Evolutionary conservation across 2,113 vertebrate species (phyloP).

Genomic region (Balaeniceps rex): DNA sequence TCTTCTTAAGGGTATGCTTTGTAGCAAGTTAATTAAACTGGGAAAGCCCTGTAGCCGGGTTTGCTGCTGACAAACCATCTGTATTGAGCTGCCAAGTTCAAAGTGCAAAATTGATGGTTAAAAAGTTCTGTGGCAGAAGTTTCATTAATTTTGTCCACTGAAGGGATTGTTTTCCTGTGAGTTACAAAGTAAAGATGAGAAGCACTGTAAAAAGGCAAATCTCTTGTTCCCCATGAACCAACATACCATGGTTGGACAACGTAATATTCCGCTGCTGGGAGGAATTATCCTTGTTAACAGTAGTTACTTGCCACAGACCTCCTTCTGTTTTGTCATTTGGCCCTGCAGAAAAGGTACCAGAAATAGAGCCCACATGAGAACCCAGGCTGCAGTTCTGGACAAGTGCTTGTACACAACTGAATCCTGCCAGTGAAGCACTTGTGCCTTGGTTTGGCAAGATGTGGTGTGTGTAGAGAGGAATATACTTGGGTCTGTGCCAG

Average conservation of each 20-base stretch:
- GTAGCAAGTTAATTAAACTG: neutral
- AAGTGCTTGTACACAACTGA: neutral
- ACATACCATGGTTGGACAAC: accelerated
- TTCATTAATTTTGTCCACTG: neutral
- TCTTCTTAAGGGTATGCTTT: neutral
- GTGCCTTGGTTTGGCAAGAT: neutral
- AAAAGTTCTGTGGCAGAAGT: neutral
- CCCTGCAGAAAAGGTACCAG: neutral
- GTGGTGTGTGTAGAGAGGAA: neutral
- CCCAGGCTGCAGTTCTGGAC: neutral
- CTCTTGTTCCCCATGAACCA: neutral
- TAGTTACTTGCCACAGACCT: no score
- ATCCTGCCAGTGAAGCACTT: neutral
- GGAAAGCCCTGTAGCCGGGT: neutral
- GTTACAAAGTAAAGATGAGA: neutral
- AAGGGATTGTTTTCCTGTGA: neutral
- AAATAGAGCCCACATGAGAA: neutral
- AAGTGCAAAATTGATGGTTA: neutral
- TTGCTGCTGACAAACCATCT: neutral
- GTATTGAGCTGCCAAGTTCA: neutral
- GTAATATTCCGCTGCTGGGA: neutral
- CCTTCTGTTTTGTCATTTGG: neutral
- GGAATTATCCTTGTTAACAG: neutral
- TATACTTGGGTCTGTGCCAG: neutral
- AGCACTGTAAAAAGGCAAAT: neutral